Percentiles rank a stretch among this genome's conserved stretches.
These are phyloP conservation scores for Parasteatoda tepidariorum DNA, from an alignment of 1,140 invertebrate genomes.

Conservation along the genomic window DNA sequence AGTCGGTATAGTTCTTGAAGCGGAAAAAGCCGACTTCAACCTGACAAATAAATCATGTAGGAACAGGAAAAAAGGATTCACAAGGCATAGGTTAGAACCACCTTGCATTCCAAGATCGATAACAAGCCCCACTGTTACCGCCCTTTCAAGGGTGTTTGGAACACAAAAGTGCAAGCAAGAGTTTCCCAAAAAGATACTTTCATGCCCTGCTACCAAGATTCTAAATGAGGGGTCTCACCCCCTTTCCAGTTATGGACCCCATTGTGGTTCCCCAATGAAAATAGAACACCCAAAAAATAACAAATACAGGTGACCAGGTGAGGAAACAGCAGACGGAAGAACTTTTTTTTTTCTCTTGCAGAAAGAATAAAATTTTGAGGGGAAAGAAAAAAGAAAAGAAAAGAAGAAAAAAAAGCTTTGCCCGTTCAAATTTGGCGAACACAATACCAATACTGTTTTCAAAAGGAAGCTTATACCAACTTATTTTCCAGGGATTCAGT, in stretches of 20 bases:
- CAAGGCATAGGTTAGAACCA: neutral
- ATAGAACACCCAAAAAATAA: slow-evolving; percentile 17
- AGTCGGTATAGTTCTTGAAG: no score
- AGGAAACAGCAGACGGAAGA: neutral
- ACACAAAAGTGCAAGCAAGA: neutral
- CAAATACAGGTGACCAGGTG: slow-evolving; percentile 13
- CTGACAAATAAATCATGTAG: no score
- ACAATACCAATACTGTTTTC: no score
- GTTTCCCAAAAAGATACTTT: neutral
- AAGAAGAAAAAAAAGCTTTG: neutral
- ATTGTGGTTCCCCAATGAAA: neutral
- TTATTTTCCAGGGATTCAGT: neutral
- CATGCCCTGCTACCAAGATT: neutral
- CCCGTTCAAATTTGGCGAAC: no score
- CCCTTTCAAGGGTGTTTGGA: neutral
- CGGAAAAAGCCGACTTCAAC: no score
- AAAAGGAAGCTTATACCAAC: neutral
- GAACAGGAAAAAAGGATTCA: no score
- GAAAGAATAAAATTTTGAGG: neutral
- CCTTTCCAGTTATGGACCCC: neutral
- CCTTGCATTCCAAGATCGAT: neutral
- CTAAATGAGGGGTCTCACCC: neutral
- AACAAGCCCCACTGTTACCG: neutral
- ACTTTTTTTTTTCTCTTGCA: neutral
- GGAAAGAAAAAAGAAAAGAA: no score